These are phyloP conservation scores for Phrynocephalus forsythii DNA, from an alignment of 2,797 vertebrate species.

Conservation along the genomic window DNA sequence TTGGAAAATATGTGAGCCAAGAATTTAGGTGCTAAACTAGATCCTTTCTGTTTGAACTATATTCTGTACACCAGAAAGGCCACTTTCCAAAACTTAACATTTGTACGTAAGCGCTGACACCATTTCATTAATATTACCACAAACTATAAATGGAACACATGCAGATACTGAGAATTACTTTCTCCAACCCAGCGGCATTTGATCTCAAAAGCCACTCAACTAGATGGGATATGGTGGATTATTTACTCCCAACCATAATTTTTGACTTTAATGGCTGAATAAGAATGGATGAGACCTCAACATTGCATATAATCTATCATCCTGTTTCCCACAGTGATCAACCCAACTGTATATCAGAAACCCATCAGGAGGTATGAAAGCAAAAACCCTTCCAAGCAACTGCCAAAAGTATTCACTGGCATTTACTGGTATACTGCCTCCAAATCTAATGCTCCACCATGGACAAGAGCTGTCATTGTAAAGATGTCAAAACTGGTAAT, in stretches of 20 bases:
- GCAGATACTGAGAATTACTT: neutral
- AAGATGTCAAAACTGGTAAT: neutral
- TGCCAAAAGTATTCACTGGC: neutral
- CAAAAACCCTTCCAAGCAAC: neutral
- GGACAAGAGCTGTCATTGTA: neutral
- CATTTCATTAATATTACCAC: constrained; percentile 28
- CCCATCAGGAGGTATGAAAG: neutral
- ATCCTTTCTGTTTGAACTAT: constrained; percentile 8
- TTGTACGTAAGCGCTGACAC: neutral
- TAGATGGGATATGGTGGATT: neutral
- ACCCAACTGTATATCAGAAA: neutral
- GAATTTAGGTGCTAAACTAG: constrained; percentile 14
- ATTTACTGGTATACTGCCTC: neutral
- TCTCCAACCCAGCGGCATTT: constrained; percentile 1
- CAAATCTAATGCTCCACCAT: neutral
- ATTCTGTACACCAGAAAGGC: constrained; percentile 7
- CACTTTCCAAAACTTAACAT: neutral
- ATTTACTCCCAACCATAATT: constrained; percentile 1
- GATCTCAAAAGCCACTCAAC: neutral
- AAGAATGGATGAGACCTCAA: neutral
- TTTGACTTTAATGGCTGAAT: neutral
- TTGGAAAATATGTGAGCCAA: constrained; percentile 37
- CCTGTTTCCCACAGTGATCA: neutral
- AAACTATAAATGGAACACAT: neutral
- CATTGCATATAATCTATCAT: neutral